These are phyloP conservation scores for Pseudolaguvia tuberculata DNA, from an alignment of 2,113 vertebrate species.

Conservation along the genomic window DNA sequence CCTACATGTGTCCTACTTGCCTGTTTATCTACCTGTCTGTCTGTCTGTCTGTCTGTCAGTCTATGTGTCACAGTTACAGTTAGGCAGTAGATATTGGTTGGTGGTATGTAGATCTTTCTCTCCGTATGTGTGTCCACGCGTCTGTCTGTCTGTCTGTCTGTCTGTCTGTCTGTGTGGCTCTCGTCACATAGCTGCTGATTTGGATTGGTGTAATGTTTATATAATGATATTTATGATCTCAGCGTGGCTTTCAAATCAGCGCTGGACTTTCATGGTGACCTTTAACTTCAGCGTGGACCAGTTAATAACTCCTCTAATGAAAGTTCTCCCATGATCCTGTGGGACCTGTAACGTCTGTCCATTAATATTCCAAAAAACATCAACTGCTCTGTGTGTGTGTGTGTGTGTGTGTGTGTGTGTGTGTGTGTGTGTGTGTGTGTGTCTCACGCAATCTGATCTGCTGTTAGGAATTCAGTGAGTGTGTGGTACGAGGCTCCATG, in stretches of 20 bases:
- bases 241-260: not conserved
- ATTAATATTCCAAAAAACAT: not conserved
- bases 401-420: not conserved
- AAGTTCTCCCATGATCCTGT: not conserved
- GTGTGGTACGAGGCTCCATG: not conserved
- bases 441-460: constrained; percentile 7
- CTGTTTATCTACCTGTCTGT: not conserved
- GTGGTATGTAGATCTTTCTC: not conserved
- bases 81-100: too few species aligned
- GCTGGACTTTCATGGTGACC: not conserved
- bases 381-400: not conserved
- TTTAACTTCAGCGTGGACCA: not conserved
- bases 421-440: not conserved
- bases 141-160: not conserved
- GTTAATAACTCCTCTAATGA: not conserved
- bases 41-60: not conserved
- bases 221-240: not conserved
- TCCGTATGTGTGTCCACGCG: not conserved
- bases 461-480: not conserved
- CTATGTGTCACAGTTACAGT: not conserved
- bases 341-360: not conserved
- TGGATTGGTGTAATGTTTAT: not conserved
- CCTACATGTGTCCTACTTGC: too few species aligned
- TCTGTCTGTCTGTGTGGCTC: not conserved
- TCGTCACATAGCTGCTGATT: not conserved